Conservation (phyloP, 2,888 invertebrate genomes). For the Amphipyra tragopoginis region DNA sequence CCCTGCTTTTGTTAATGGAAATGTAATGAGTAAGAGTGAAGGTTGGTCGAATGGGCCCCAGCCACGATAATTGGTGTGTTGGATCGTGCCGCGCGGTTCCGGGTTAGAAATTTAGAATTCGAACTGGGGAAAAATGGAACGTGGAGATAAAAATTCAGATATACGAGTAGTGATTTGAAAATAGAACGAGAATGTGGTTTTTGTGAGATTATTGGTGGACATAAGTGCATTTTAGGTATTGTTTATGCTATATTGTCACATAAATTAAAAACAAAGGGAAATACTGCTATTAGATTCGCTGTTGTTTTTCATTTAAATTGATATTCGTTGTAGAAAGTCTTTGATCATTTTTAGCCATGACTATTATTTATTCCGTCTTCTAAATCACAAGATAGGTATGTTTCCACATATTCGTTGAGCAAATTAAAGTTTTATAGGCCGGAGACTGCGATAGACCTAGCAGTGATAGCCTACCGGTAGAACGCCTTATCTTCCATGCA, state of each 20-base stretch:
- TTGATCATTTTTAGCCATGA: conserved; percentile 14
- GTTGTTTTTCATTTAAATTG: background rate
- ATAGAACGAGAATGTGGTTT: conserved; percentile 41
- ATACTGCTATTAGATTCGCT: conserved; percentile 2
- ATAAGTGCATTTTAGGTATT: conserved; percentile 23
- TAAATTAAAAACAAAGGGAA: conserved; percentile 21
- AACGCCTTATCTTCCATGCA: no score
- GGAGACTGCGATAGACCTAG: no score
- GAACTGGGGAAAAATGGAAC: conserved; percentile 44
- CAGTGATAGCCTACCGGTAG: no score
- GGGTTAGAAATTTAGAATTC: conserved; percentile 49
- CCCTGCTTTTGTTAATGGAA: conserved; percentile 81
- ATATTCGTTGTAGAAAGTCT: conserved; percentile 11
- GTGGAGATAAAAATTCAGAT: conserved; percentile 39
- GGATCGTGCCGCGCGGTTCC: conserved; percentile 42
- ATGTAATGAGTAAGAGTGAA: conserved; percentile 77
- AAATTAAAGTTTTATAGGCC: no score
- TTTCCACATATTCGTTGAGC: no score
- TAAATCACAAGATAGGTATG: no score
- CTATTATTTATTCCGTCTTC: no score
- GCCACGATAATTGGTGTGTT: conserved; percentile 57
- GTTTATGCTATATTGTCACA: conserved; percentile 27
- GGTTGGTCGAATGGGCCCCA: conserved; percentile 58
- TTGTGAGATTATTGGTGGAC: conserved; percentile 29
- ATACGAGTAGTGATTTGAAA: conserved; percentile 41